Evolutionary conservation across 2,113 vertebrate species (phyloP).

Genomic region (Chaetura pelagica): DNA sequence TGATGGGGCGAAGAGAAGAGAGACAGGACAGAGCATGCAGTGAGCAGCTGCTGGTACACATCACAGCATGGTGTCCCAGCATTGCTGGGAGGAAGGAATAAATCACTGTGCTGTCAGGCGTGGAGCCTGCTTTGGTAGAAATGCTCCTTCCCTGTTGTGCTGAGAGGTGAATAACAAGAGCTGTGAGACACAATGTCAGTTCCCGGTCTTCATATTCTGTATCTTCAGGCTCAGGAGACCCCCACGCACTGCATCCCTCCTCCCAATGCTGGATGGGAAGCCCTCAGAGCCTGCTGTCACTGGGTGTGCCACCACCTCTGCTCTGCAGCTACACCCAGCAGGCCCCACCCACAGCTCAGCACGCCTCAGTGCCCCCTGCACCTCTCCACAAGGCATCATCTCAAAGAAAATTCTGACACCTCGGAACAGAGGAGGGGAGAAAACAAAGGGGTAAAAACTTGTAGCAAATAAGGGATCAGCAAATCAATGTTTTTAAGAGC

Average conservation of each 20-base stretch:
- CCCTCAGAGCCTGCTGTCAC: background rate
- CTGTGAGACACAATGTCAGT: background rate
- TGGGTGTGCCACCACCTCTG: fast-evolving
- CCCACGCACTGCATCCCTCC: no score
- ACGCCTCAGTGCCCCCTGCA: background rate
- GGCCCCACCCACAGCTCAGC: background rate
- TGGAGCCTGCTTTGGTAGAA: background rate
- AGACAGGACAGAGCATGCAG: background rate
- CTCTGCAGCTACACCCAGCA: background rate
- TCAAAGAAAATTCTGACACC: background rate
- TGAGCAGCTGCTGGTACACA: background rate
- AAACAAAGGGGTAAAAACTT: fast-evolving
- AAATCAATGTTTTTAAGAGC: background rate
- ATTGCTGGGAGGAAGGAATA: background rate
- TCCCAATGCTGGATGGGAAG: fast-evolving
- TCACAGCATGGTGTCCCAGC: background rate
- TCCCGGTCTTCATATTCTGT: background rate
- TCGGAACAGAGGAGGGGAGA: background rate
- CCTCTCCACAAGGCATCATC: background rate
- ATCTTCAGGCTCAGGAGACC: background rate
- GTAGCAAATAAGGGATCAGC: background rate
- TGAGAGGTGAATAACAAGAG: background rate
- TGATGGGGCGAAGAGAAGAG: fast-evolving
- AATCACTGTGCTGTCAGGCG: background rate
- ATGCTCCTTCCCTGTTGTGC: background rate